Base-by-base conservation (phyloP, 2,888 invertebrate species). In the Sminthurinus aureus region DNA sequence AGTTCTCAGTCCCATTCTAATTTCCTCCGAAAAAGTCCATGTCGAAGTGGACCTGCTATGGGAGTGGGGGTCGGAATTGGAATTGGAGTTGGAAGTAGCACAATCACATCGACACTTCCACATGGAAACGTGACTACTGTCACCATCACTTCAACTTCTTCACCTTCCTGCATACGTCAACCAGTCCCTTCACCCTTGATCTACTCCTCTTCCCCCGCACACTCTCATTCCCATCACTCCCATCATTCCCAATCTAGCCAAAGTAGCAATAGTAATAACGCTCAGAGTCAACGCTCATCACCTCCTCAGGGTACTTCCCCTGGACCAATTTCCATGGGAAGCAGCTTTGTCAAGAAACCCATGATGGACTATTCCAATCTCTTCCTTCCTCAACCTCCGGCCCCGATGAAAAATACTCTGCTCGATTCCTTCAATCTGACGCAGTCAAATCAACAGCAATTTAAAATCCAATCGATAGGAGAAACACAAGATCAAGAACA, bases 281-380 rank as follows among this genome's bases (percentile, higher is more conserved):
- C 38, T 38, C 38, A 38, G 38, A 38, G 38, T 38, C 38, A 75
- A 75, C 73, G 73, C 67, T 67, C 67, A 73, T 73, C 75, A 1
- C 75, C 75, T 18, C 75, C 75, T 51, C 38, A 75, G 38, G 38
- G 38, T 38, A 38, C 6, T 50, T 51, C 75, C n/a, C n/a, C 22
- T 73, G 73, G 38, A n/a, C 73, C 26, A 12, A 11, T 13, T 13
- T 18, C 71, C 22, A 24, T n/a, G 38, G 38, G n/a, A n/a, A n/a
- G 38, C 38, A 3, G 2, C 24, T n/a, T 18, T 24, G 24, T 71
- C 73, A 73, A 38, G 50, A 79, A 78, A 52, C 26, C 67, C 38
- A 74, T 24, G 26, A 79, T 71, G 20, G 83, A 83, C 78, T 83
- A 83, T 73, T 78, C 83, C 20, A 83, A 83, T 38, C 58, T 83